Evolutionary conservation across 53 echinoderm and acorn worm species (phyloP).

Genomic region (Holothuria leucospilota): DNA sequence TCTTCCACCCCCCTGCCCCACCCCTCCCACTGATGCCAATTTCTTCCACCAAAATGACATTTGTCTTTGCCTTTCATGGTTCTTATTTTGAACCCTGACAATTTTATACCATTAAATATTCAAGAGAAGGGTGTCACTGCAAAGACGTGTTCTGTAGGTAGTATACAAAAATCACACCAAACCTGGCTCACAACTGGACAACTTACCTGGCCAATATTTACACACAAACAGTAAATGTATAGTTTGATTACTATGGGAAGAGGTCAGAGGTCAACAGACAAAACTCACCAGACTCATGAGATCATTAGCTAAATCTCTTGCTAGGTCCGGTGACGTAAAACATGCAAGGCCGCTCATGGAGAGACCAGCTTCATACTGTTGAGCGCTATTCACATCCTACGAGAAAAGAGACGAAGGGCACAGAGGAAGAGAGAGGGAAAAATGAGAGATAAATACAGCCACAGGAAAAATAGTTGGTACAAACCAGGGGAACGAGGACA

Average conservation of each 20-base stretch:
- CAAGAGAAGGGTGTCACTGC: too few relatives aligned
- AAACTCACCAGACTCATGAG: slow-evolving; percentile 99
- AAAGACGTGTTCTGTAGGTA: too few relatives aligned
- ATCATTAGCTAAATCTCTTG: slow-evolving; percentile 99
- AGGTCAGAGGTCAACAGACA: neutral
- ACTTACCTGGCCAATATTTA: neutral
- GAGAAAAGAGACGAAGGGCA: slow-evolving; percentile 31
- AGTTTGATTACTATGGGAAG: neutral
- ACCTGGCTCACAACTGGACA: neutral
- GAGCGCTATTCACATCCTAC: slow-evolving; percentile 99
- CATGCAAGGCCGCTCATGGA: slow-evolving; percentile 99
- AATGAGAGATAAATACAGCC: neutral
- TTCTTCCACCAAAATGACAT: too few relatives aligned
- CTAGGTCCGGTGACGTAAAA: slow-evolving; percentile 98
- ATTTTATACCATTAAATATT: too few relatives aligned
- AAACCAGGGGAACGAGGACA: neutral
- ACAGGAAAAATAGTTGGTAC: too few relatives aligned
- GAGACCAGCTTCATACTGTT: slow-evolving; percentile 98
- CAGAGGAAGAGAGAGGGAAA: slow-evolving; percentile 20
- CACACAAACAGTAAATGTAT: neutral
- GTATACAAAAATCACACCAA: neutral
- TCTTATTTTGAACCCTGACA: too few relatives aligned
- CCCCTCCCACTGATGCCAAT: too few relatives aligned
- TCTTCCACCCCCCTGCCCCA: too few relatives aligned
- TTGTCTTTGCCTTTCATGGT: too few relatives aligned